Evolutionary conservation across 2,797 vertebrate species (phyloP).

Genomic region (Prunella strophiata): DNA sequence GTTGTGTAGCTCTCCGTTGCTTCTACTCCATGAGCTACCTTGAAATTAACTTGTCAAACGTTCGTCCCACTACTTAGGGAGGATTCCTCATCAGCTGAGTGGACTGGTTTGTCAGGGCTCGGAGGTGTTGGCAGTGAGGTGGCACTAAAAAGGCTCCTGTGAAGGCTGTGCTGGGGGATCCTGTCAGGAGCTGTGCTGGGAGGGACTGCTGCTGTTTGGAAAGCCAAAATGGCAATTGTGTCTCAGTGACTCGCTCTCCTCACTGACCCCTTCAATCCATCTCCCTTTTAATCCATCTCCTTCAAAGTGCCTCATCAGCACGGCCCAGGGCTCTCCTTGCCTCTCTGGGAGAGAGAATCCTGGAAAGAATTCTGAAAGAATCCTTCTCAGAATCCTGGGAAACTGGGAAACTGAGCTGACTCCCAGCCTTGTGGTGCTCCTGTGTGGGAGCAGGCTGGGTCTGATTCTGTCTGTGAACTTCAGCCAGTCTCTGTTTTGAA

Average conservation of each 20-base stretch:
- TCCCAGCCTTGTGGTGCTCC: rapidly evolving
- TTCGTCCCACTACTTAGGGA: not conserved
- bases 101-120: constrained; percentile 27
- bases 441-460: not conserved
- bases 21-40: constrained; percentile 49
- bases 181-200: not conserved
- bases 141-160: not conserved
- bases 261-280: not conserved
- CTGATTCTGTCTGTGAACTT: not conserved
- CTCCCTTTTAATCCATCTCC: not conserved
- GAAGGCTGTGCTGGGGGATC: not conserved
- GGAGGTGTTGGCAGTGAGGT: not conserved
- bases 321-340: not conserved
- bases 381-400: not conserved
- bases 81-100: constrained; percentile 15
- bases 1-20: constrained; percentile 1
- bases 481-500: not conserved
- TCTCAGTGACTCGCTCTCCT: rapidly evolving
- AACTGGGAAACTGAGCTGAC: not conserved
- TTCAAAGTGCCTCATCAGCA: not conserved
- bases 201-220: not conserved
- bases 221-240: rapidly evolving
- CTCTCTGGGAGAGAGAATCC: not conserved
- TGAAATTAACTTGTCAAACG: constrained; percentile 52
- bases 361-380: not conserved